A percentile compares a stretch with the other conserved stretches of the same genome.
phyloP scores from a whole-genome alignment of 2,797 vertebrate species.

The Buphagus erythrorhynchus region DNA sequence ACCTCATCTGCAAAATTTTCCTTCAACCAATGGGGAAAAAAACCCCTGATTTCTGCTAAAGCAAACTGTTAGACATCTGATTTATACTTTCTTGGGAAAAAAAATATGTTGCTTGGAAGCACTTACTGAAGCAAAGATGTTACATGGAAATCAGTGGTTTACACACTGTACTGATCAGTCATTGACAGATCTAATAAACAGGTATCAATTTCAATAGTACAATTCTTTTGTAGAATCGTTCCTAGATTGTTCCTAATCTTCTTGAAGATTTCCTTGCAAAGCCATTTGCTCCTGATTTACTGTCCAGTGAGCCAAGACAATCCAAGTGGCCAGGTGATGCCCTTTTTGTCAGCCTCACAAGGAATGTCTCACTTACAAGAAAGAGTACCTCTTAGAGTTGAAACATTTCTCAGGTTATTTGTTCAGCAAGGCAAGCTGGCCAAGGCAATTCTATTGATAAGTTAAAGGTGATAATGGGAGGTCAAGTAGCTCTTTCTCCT shows the following conservation, averaged over 20 bases:
- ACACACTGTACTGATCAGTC: neutral
- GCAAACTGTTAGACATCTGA: accelerated
- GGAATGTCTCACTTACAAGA: neutral
- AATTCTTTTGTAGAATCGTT: neutral
- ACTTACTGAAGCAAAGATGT: neutral
- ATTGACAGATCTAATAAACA: neutral
- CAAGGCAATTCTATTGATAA: neutral
- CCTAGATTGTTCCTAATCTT: neutral
- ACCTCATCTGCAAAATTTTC: neutral
- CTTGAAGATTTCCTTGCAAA: neutral
- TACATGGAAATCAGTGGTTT: neutral
- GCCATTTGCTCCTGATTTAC: neutral
- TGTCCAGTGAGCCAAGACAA: neutral
- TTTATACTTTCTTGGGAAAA: neutral
- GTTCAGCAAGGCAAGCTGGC: neutral
- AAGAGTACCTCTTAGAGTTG: neutral
- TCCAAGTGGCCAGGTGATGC: neutral
- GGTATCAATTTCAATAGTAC: neutral
- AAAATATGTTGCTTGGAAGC: neutral
- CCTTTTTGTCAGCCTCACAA: neutral
- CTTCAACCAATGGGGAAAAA: neutral
- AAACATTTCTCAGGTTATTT: neutral
- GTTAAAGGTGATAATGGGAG: neutral
- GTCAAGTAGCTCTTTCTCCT: neutral
- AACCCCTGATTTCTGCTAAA: neutral